Evolutionary conservation across 2,797 vertebrate genomes (phyloP).

Genomic region (Ceryle rudis): DNA sequence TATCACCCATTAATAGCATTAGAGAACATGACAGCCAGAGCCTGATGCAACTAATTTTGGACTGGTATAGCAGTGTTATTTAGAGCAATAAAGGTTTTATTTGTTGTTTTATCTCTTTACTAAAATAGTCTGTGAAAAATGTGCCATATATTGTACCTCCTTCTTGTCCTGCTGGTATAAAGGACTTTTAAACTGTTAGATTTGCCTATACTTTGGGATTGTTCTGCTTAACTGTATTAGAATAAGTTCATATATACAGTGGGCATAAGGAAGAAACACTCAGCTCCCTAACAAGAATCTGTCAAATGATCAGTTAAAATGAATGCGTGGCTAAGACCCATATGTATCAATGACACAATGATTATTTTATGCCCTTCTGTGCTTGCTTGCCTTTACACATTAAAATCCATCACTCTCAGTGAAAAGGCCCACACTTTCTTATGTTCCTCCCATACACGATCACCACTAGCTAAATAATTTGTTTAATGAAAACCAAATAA

Average conservation of each 20-base stretch:
- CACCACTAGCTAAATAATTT: neutral
- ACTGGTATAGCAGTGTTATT: neutral
- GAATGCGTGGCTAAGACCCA: neutral
- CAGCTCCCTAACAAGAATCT: neutral
- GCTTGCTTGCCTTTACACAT: neutral
- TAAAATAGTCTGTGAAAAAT: constrained; percentile 2
- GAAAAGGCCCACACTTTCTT: neutral
- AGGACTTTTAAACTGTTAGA: neutral
- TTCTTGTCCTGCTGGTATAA: neutral
- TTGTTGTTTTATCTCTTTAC: constrained; percentile 36
- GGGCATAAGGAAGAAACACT: neutral
- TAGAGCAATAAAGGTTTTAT: constrained; percentile 36
- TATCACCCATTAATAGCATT: neutral
- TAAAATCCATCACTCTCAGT: neutral
- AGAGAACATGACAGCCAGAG: constrained; percentile 13
- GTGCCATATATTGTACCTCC: neutral
- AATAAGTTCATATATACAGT: neutral
- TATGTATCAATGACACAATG: neutral
- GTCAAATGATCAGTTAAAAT: neutral
- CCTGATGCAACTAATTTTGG: constrained; percentile 51
- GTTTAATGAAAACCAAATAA: neutral
- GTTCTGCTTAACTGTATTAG: neutral
- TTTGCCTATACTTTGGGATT: neutral
- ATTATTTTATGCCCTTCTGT: neutral
- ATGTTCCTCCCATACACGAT: neutral